Evolutionary conservation across 2,888 invertebrate species (phyloP).

Genomic region (Spatulosminthurus flaviceps): DNA sequence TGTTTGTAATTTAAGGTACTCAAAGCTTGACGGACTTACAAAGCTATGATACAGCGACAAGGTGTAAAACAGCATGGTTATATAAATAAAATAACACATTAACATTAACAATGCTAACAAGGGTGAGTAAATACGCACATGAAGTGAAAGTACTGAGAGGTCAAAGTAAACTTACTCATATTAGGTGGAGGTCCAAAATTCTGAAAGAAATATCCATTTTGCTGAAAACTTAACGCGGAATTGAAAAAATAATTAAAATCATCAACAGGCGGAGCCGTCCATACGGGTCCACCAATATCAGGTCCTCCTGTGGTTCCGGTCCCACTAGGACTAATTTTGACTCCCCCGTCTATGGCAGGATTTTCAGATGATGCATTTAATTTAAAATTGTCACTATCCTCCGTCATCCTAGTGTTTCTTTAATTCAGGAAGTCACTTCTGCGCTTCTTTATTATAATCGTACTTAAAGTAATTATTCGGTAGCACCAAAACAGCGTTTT

Average conservation of each 20-base stretch:
- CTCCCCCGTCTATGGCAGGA: slow-evolving; percentile 52
- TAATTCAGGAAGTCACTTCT: slow-evolving; percentile 30
- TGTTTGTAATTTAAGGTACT: too few relatives aligned
- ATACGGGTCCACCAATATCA: slow-evolving; percentile 55
- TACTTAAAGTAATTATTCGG: not conserved
- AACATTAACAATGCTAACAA: too few relatives aligned
- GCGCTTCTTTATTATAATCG: slow-evolving; percentile 19
- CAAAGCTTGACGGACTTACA: too few relatives aligned
- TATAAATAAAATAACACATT: too few relatives aligned
- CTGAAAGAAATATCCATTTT: slow-evolving; percentile 63
- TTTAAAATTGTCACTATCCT: slow-evolving; percentile 57
- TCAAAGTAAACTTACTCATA: slow-evolving; percentile 60
- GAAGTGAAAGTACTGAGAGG: too few relatives aligned
- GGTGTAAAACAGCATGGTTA: too few relatives aligned
- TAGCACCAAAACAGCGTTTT: slow-evolving; percentile 26
- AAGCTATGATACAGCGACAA: too few relatives aligned
- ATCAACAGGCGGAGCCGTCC: slow-evolving; percentile 62
- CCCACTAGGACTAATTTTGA: slow-evolving; percentile 45
- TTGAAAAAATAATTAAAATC: slow-evolving; percentile 63
- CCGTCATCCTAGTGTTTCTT: slow-evolving; percentile 48
- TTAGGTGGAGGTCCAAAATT: slow-evolving; percentile 63
- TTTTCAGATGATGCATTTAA: slow-evolving; percentile 50
- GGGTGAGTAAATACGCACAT: too few relatives aligned
- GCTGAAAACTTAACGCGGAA: slow-evolving; percentile 60
- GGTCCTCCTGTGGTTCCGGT: slow-evolving; percentile 43